Percentiles rank a stretch among this genome's conserved stretches.
These are phyloP conservation scores for Merodon equestris DNA, from an alignment of 2,888 invertebrate genomes.

Conservation along the genomic window DNA sequence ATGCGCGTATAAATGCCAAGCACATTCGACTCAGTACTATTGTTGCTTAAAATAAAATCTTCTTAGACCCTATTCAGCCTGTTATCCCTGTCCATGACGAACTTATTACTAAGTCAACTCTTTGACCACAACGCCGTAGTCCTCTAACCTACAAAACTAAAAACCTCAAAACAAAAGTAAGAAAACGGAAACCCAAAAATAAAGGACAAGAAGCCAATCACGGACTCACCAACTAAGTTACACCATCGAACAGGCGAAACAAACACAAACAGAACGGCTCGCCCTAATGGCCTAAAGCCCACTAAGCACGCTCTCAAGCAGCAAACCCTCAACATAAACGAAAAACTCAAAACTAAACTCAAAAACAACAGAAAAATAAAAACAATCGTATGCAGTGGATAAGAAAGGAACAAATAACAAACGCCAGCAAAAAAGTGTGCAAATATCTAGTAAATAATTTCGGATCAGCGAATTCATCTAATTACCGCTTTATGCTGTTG, in stretches of 20 bases:
- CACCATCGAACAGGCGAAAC: too few species aligned
- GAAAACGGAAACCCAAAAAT: conserved; percentile 32
- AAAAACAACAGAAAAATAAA: conserved; percentile 51
- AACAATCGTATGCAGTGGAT: conserved; percentile 69
- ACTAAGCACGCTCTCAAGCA: not conserved
- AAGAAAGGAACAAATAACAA: conserved; percentile 61
- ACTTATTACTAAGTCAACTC: too few species aligned
- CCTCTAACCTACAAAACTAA: too few species aligned
- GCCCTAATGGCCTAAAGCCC: too few species aligned
- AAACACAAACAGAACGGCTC: too few species aligned
- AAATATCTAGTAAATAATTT: conserved; percentile 67
- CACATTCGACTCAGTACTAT: too few species aligned
- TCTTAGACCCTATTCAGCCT: too few species aligned
- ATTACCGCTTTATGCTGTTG: conserved; percentile 80
- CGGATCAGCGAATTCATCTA: conserved; percentile 69
- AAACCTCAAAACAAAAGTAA: conserved; percentile 10
- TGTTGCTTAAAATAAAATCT: too few species aligned
- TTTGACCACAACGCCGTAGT: too few species aligned
- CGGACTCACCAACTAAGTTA: too few species aligned
- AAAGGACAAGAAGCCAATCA: not conserved
- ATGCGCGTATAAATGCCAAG: too few species aligned
- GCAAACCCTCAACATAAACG: conserved; percentile 73
- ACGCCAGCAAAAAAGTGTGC: conserved; percentile 67
- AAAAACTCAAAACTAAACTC: conserved; percentile 34
- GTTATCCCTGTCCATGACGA: too few species aligned